Conservation (phyloP, 2,888 invertebrate genomes). For the Lingula anatina region DNA sequence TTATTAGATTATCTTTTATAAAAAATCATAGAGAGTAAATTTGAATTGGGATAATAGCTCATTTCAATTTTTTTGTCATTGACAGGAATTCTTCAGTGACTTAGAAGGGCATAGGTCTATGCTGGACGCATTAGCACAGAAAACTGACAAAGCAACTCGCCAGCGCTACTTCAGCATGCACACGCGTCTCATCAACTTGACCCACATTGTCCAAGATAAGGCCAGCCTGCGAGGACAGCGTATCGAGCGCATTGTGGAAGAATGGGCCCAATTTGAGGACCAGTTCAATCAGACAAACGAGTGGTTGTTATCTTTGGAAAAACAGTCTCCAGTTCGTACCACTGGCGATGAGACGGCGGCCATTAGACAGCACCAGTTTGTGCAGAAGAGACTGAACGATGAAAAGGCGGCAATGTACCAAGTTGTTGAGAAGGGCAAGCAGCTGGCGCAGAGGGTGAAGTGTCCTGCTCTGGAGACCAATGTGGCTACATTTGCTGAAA, state of each 20-base stretch:
- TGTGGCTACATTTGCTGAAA: slow-evolving; percentile 37
- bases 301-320: slow-evolving; percentile 14
- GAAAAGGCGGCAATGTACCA: slow-evolving; percentile 38
- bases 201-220: slow-evolving; percentile 36
- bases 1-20: no score
- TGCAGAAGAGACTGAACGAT: slow-evolving; percentile 33
- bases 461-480: slow-evolving; percentile 36
- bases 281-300: slow-evolving; percentile 7
- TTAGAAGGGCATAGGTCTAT: slow-evolving; percentile 44
- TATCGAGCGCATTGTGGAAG: slow-evolving; percentile 27
- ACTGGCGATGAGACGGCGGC: background rate
- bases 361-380: slow-evolving; percentile 17
- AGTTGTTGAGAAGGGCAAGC: slow-evolving; percentile 40
- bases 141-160: slow-evolving; percentile 31
- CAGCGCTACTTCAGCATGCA: slow-evolving; percentile 27
- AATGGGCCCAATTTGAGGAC: slow-evolving; percentile 2
- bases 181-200: slow-evolving; percentile 24
- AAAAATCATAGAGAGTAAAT: background rate
- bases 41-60: background rate
- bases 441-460: slow-evolving; percentile 35
- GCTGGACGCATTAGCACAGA: slow-evolving; percentile 35
- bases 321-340: slow-evolving; percentile 15
- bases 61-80: slow-evolving; percentile 1
- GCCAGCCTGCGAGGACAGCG: slow-evolving; percentile 39
- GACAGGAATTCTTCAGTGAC: slow-evolving; percentile 45